Percentiles rank a stretch among this genome's conserved stretches.
phyloP scores from a whole-genome alignment of 2,113 vertebrate species.

The Toxostoma redivivum region DNA sequence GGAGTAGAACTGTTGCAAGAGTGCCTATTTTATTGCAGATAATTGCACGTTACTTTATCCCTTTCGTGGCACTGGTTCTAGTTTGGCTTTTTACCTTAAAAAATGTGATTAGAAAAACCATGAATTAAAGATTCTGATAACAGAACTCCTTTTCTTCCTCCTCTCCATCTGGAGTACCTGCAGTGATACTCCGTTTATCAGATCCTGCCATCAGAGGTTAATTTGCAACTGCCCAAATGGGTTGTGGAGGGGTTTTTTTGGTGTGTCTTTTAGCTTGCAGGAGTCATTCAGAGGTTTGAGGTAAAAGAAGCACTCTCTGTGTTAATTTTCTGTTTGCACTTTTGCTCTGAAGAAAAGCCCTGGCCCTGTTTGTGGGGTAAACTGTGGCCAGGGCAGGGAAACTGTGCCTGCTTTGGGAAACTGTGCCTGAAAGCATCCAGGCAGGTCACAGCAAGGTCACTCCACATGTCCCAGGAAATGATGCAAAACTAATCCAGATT shows the following conservation, averaged over 20 bases:
- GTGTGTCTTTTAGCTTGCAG: background rate
- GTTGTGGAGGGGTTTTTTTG: background rate
- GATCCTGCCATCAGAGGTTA: constrained; percentile 15
- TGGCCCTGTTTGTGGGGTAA: background rate
- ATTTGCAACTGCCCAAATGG: background rate
- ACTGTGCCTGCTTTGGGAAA: constrained; percentile 16
- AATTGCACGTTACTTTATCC: background rate
- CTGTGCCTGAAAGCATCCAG: constrained; percentile 54
- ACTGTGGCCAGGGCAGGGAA: background rate
- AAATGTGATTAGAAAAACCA: background rate
- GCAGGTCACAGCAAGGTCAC: constrained; percentile 72
- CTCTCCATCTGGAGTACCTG: constrained; percentile 1
- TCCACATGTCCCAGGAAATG: constrained; percentile 76
- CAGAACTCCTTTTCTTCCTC: constrained; percentile 3
- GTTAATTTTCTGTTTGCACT: constrained; percentile 19
- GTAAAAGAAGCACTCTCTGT: background rate
- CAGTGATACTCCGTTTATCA: background rate
- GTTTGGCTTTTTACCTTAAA: background rate
- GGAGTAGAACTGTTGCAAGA: background rate
- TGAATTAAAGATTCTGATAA: background rate
- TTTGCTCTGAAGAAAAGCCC: background rate
- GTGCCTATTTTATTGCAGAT: background rate
- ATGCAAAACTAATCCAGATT: constrained; percentile 87
- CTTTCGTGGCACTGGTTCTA: accelerated
- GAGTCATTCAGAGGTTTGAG: background rate